A percentile compares a stretch with the other conserved stretches of the same genome.
phyloP scores from a whole-genome alignment of 2,797 vertebrate genomes.

The Falco berigora region DNA sequence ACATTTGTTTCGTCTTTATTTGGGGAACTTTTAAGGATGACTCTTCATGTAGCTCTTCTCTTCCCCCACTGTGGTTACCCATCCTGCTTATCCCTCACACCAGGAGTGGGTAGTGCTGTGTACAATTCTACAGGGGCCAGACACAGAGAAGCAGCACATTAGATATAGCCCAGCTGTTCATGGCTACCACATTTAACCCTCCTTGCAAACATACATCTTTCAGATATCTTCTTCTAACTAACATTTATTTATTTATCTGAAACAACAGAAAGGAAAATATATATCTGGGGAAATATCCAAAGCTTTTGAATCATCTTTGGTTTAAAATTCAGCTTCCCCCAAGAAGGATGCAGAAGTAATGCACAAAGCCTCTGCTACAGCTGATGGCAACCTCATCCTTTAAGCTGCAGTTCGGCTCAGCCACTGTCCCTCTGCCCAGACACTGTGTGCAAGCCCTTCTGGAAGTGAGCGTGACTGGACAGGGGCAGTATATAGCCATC shows the following conservation, averaged over 20 bases:
- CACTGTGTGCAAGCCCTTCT: neutral
- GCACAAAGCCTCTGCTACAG: neutral
- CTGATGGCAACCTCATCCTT: neutral
- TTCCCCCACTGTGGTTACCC: neutral
- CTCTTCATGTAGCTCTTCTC: neutral
- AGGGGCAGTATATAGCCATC: neutral
- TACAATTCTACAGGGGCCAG: neutral
- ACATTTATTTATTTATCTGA: neutral
- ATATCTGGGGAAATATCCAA: neutral
- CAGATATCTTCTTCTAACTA: neutral
- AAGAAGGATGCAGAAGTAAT: neutral
- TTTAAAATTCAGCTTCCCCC: neutral
- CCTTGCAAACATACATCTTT: neutral
- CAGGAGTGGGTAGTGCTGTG: neutral
- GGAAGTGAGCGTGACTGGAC: neutral
- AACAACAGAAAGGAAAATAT: neutral
- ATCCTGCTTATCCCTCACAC: neutral
- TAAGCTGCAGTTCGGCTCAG: neutral
- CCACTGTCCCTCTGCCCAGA: neutral
- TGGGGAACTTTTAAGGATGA: neutral
- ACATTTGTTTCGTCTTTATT: neutral
- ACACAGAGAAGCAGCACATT: neutral
- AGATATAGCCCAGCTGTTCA: neutral
- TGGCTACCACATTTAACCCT: neutral
- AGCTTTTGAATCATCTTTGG: neutral